Percentiles rank a stretch among this genome's conserved stretches.
phyloP scores from a whole-genome alignment of 2,888 invertebrate genomes.

The Calephelis perditalis region DNA sequence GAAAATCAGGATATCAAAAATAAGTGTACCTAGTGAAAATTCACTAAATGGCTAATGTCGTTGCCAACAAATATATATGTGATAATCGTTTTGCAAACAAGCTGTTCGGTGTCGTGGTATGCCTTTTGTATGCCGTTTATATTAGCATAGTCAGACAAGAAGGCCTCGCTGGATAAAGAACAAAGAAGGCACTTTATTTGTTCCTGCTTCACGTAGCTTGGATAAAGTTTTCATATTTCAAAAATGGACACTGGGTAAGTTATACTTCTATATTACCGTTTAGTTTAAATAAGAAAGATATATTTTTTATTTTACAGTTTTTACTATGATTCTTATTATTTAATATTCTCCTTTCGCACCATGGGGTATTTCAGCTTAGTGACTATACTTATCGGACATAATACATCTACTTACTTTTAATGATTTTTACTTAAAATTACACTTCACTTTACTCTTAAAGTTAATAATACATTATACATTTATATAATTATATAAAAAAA shows the following conservation, averaged over 20 bases:
- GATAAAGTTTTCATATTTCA: conserved; percentile 28
- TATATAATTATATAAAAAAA: too few relatives aligned
- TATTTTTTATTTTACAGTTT: too few relatives aligned
- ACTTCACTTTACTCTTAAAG: too few relatives aligned
- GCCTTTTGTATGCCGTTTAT: conserved; percentile 51
- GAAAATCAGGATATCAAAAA: conserved; percentile 47
- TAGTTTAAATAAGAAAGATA: too few relatives aligned
- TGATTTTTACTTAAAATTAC: too few relatives aligned
- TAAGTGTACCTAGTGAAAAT: conserved; percentile 60
- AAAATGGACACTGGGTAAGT: conserved; percentile 63
- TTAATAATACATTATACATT: too few relatives aligned
- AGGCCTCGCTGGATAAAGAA: conserved; percentile 49
- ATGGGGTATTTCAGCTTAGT: too few relatives aligned
- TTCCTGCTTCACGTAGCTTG: conserved; percentile 36
- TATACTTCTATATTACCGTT: not conserved
- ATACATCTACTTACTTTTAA: too few relatives aligned
- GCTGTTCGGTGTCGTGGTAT: conserved; percentile 53
- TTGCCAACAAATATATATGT: conserved; percentile 58
- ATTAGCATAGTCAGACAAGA: conserved; percentile 57
- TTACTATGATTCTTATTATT: too few relatives aligned
- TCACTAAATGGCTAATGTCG: conserved; percentile 70
- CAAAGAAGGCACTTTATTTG: conserved; percentile 46
- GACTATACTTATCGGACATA: too few relatives aligned
- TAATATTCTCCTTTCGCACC: too few relatives aligned
- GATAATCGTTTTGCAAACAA: conserved; percentile 71